Percentiles rank a stretch among this genome's conserved stretches.
Evolutionary conservation across 2,797 vertebrate species (phyloP).

Genomic region (Propithecus deckenii): DNA sequence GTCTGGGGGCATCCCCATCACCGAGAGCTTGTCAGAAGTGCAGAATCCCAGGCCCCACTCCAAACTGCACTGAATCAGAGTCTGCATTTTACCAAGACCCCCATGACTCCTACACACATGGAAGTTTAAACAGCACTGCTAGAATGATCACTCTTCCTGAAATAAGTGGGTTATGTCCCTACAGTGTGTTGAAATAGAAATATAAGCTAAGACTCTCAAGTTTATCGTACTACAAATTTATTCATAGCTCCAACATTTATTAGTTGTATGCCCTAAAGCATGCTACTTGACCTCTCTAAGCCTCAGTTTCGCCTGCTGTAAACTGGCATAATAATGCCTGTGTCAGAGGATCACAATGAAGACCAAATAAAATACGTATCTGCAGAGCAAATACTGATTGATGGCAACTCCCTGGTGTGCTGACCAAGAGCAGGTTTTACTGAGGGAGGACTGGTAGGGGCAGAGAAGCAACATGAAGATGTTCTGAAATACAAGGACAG

Average conservation of each 20-base stretch:
- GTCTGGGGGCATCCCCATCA: background rate
- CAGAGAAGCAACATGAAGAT: background rate
- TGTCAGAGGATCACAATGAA: background rate
- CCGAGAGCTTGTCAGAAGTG: background rate
- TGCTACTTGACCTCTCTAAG: background rate
- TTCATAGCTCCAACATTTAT: background rate
- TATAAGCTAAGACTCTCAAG: background rate
- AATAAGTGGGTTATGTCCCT: background rate
- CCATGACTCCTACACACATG: fast-evolving
- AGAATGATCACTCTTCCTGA: background rate
- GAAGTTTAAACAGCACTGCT: background rate
- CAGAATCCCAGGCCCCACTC: background rate
- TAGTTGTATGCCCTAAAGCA: background rate
- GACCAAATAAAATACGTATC: background rate
- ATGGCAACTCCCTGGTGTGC: background rate
- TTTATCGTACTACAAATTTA: background rate
- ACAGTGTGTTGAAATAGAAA: background rate
- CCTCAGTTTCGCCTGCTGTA: constrained; percentile 1
- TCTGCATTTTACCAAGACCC: background rate
- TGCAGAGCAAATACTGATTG: background rate
- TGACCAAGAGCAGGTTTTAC: background rate
- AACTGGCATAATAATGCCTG: background rate
- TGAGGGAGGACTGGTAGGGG: background rate
- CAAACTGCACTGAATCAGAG: background rate
- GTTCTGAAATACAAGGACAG: background rate